Conservation (phyloP, 2,797 vertebrate genomes). For the Chloroceryle inda region DNA sequence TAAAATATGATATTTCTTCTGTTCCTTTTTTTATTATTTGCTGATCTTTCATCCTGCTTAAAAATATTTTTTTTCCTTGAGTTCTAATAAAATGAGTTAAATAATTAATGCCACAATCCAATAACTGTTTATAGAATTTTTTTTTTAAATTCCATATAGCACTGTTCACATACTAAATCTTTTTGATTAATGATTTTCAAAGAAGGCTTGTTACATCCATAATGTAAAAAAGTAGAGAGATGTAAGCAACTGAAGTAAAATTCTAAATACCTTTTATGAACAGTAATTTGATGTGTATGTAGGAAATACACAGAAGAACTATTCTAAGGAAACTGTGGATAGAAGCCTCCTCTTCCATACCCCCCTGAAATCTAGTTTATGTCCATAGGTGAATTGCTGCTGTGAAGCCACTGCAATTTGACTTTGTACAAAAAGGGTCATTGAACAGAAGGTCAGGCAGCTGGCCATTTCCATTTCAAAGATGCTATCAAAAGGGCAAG, state of each 20-base stretch:
- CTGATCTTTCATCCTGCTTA: constrained; percentile 36
- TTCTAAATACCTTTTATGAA: constrained; percentile 10
- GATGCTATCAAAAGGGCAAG: constrained; percentile 89
- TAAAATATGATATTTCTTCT: constrained; percentile 1
- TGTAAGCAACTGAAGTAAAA: constrained; percentile 13
- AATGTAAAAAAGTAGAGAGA: constrained; percentile 19
- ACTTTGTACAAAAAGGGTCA: constrained; percentile 95
- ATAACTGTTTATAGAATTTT: constrained; percentile 73
- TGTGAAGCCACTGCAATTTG: constrained; percentile 87
- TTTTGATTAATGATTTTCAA: constrained; percentile 70
- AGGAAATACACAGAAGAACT: background rate
- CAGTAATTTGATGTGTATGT: background rate
- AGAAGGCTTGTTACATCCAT: constrained; percentile 43
- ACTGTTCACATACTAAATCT: constrained; percentile 59
- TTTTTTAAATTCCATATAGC: constrained; percentile 16
- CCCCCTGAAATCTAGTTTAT: constrained; percentile 79
- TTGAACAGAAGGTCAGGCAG: constrained; percentile 96
- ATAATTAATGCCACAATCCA: constrained; percentile 73
- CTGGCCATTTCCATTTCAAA: constrained; percentile 99
- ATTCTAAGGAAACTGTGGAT: constrained; percentile 48
- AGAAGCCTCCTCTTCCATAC: constrained; percentile 47
- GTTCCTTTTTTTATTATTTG: constrained; percentile 15
- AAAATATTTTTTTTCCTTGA: constrained; percentile 39
- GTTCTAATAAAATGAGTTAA: constrained; percentile 70
- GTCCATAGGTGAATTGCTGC: constrained; percentile 84